phyloP scores from a whole-genome alignment of 2,113 vertebrate genomes.

The Chaenocephalus aceratus region DNA sequence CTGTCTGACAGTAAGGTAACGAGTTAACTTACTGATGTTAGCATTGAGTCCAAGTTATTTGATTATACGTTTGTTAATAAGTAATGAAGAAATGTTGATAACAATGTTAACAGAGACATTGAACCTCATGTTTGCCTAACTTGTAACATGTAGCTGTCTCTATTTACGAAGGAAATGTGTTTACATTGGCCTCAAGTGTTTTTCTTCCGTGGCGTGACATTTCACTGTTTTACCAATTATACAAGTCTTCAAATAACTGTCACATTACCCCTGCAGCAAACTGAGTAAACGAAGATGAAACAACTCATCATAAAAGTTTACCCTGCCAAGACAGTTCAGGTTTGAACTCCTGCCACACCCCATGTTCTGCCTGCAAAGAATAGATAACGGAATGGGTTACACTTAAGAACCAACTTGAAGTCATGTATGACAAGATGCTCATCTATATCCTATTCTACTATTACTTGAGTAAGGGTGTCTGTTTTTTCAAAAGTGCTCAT shows the following conservation, averaged over 20 bases:
- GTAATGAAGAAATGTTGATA: neutral
- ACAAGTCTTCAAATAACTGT: neutral
- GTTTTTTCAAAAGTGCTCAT: neutral
- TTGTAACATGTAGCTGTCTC: neutral
- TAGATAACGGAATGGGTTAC: slow-evolving; percentile 62
- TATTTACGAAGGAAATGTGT: slow-evolving; percentile 28
- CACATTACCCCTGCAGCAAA: neutral
- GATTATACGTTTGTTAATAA: neutral
- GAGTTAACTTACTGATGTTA: neutral
- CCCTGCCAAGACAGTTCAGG: neutral
- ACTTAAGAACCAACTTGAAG: slow-evolving; percentile 24
- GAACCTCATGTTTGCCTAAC: neutral
- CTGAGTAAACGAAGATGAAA: neutral
- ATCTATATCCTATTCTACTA: neutral
- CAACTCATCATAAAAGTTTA: slow-evolving; percentile 7
- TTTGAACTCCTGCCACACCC: slow-evolving; percentile 63
- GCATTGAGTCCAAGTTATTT: neutral
- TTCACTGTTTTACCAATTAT: neutral
- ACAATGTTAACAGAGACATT: neutral
- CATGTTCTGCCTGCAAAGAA: slow-evolving; percentile 38
- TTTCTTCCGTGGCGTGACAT: neutral
- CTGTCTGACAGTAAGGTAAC: neutral
- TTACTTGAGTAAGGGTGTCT: neutral
- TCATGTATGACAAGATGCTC: neutral
- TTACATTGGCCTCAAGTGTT: slow-evolving; percentile 48